A percentile compares a stretch with the other conserved stretches of the same genome.
phyloP scores from a whole-genome alignment of 2,113 vertebrate genomes.

The Struthio camelus region DNA sequence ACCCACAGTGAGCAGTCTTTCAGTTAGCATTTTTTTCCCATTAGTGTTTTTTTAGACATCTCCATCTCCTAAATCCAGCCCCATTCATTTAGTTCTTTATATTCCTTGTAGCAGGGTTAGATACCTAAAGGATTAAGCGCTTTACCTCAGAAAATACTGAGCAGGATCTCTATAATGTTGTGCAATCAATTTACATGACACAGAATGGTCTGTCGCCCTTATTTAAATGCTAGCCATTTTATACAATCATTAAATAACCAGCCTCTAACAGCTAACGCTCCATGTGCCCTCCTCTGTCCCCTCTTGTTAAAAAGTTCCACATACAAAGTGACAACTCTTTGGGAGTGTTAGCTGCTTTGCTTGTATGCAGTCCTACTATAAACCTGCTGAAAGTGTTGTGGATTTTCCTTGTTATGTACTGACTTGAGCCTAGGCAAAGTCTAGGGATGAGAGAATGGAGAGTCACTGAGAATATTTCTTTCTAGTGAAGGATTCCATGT shows the following conservation, averaged over 20 bases:
- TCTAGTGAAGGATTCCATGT: background rate
- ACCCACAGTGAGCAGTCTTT: background rate
- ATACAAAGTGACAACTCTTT: background rate
- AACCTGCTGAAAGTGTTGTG: conserved; percentile 23
- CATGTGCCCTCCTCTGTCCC: background rate
- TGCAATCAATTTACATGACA: background rate
- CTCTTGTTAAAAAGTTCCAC: background rate
- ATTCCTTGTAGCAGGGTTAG: background rate
- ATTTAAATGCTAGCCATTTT: background rate
- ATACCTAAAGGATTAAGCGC: background rate
- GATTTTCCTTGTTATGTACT: background rate
- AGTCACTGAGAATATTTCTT: conserved; percentile 5
- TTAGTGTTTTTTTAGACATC: background rate
- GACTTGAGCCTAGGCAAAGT: background rate
- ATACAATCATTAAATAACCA: background rate
- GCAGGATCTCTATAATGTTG: background rate
- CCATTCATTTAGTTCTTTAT: background rate
- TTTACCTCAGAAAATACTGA: background rate
- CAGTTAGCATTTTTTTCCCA: background rate
- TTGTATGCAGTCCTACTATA: conserved; percentile 54
- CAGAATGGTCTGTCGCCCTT: background rate
- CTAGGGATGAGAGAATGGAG: background rate
- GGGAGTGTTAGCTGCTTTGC: background rate
- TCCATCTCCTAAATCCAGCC: background rate
- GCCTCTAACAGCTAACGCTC: background rate